These are phyloP conservation scores for Lamprotornis superbus DNA, from an alignment of 2,113 vertebrate genomes.

Conservation along the genomic window DNA sequence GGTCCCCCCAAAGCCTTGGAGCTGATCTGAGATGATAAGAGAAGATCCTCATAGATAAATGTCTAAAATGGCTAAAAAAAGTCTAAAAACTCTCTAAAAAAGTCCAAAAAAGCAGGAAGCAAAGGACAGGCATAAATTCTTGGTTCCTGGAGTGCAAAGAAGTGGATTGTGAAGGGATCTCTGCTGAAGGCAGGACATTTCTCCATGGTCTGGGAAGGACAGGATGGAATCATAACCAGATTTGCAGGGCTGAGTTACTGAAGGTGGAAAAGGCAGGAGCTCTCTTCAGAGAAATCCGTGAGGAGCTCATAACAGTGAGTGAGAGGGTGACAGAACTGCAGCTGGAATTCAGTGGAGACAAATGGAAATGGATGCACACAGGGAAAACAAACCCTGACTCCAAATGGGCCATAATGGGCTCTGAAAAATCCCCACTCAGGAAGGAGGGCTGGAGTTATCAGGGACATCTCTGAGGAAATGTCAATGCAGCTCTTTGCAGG, in stretches of 20 bases:
- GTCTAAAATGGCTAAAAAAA: not conserved
- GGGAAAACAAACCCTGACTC: not conserved
- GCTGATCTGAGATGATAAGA: not conserved
- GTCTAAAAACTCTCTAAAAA: not conserved
- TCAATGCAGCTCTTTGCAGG: not conserved
- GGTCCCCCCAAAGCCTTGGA: not conserved
- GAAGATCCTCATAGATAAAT: not conserved
- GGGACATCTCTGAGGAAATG: not conserved
- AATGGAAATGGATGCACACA: not conserved
- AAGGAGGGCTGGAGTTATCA: not conserved
- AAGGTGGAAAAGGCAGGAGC: not conserved
- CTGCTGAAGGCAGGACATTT: not conserved
- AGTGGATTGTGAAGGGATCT: not conserved
- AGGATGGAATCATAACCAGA: not conserved
- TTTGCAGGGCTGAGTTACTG: not conserved
- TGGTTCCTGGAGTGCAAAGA: not conserved
- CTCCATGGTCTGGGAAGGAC: not conserved
- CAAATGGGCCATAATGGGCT: not conserved
- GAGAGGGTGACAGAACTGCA: not conserved
- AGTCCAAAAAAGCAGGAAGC: not conserved
- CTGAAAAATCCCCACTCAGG: not conserved
- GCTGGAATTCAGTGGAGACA: not conserved
- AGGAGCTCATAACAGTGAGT: not conserved
- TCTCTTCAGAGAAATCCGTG: not conserved
- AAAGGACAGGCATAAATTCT: not conserved